Percentiles rank a stretch among this genome's conserved stretches.
These are phyloP conservation scores for Desmophyllum pertusum DNA, from an alignment of 92 coral and sea anemone species.

Conservation along the genomic window DNA sequence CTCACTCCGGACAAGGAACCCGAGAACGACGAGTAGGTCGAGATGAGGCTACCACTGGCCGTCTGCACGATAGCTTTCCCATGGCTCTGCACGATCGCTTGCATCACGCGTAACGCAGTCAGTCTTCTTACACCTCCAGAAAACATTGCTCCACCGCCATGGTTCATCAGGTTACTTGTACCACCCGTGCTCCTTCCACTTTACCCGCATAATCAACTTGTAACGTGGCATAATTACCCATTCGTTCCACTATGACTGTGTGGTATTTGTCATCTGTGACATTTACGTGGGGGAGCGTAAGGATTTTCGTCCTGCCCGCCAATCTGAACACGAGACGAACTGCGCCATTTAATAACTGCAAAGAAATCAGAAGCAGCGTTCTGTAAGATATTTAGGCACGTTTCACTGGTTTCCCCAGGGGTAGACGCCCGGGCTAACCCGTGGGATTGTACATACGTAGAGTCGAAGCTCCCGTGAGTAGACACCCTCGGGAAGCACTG, in stretches of 20 bases:
- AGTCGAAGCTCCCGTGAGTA: too few species aligned
- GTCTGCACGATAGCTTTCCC: conserved; percentile 82
- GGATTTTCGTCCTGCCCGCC: conserved; percentile 78
- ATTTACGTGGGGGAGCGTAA: conserved; percentile 65
- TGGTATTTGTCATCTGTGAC: conserved; percentile 80
- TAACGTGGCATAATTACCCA: conserved; percentile 78
- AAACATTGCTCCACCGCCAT: conserved; percentile 83
- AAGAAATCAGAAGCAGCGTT: not conserved
- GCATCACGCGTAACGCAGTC: conserved; percentile 65
- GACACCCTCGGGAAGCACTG: too few species aligned
- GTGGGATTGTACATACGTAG: too few species aligned
- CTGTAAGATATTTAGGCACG: not conserved
- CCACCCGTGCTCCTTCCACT: conserved; percentile 80
- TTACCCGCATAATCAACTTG: conserved; percentile 84
- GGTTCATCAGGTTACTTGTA: conserved; percentile 57
- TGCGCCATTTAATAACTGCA: conserved; percentile 60
- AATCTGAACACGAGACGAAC: conserved; percentile 75
- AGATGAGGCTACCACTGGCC: conserved; percentile 65
- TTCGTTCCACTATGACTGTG: conserved; percentile 70
- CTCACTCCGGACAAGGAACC: conserved; percentile 59
- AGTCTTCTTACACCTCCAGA: conserved; percentile 55
- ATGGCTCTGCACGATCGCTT: conserved; percentile 70
- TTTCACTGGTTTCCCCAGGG: not conserved
- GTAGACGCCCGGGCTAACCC: not conserved
- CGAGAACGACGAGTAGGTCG: conserved; percentile 57